Conservation (phyloP, 2,113 vertebrate species). For the Edolisoma coerulescens region DNA sequence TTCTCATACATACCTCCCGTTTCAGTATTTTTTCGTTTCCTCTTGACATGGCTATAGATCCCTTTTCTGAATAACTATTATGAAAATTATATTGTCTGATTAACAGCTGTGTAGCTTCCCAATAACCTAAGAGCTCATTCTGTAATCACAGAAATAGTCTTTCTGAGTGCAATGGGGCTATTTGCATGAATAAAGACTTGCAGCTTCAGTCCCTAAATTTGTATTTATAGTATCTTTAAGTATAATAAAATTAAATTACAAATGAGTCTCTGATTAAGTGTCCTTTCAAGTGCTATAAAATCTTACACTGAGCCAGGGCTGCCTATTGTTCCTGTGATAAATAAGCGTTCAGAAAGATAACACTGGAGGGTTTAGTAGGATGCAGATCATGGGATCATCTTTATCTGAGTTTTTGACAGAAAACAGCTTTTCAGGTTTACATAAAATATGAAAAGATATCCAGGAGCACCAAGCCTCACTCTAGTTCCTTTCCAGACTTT, state of each 20-base stretch:
- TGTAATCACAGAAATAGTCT: constrained; percentile 38
- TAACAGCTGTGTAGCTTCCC: constrained; percentile 42
- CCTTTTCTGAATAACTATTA: constrained; percentile 3
- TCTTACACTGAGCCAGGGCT: not conserved
- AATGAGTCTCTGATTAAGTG: constrained; percentile 54
- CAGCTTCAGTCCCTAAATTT: constrained; percentile 36
- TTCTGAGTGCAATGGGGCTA: constrained; percentile 13
- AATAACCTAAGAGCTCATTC: constrained; percentile 36
- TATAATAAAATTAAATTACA: constrained; percentile 59
- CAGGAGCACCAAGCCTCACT: not conserved
- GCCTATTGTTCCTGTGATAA: not conserved
- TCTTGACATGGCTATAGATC: not conserved
- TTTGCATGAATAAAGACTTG: constrained; percentile 58
- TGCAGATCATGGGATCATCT: not conserved
- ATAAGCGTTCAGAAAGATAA: constrained; percentile 18
- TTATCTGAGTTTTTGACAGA: not conserved
- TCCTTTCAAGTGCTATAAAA: constrained; percentile 50
- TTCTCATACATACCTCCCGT: not conserved
- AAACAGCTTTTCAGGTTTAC: not conserved
- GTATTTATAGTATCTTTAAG: constrained; percentile 52
- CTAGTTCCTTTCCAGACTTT: not conserved
- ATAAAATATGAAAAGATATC: not conserved
- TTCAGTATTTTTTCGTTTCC: not conserved
- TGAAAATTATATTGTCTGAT: constrained; percentile 43
- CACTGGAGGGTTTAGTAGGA: not conserved